phyloP scores from a whole-genome alignment of 1,140 invertebrate species.

The Drosophila truncata region DNA sequence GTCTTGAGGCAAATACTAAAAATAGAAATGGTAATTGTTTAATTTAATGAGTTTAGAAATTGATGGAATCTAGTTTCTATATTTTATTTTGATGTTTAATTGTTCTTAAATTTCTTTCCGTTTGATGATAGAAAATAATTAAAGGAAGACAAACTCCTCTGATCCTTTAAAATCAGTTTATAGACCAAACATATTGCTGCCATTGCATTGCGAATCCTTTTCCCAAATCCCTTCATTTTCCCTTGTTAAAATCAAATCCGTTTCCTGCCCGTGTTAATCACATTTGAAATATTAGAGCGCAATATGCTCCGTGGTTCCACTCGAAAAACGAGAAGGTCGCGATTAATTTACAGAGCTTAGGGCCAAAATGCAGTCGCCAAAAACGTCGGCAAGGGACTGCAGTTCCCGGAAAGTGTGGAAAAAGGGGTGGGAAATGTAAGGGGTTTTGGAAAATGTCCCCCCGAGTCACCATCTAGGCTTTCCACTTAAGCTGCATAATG shows the following conservation, averaged over 20 bases:
- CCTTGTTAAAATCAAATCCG: slow-evolving; percentile 41
- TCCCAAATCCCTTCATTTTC: slow-evolving; percentile 10
- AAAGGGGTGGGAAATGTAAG: background rate
- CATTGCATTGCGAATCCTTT: background rate
- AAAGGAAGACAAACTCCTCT: background rate
- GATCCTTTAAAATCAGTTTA: background rate
- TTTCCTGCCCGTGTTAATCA: slow-evolving; percentile 70
- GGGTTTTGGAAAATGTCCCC: background rate
- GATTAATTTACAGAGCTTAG: slow-evolving; percentile 80
- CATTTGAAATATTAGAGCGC: slow-evolving; percentile 79
- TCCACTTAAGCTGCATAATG: slow-evolving; percentile 81
- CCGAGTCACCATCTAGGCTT: slow-evolving; percentile 25
- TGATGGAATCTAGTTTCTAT: no score
- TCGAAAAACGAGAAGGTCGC: slow-evolving; percentile 45
- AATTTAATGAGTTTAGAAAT: background rate
- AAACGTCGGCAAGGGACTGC: slow-evolving; percentile 35
- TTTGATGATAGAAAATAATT: background rate
- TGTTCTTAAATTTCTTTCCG: background rate
- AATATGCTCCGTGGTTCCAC: slow-evolving; percentile 36
- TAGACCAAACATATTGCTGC: background rate
- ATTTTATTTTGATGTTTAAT: background rate
- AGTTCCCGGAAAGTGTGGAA: slow-evolving; percentile 6
- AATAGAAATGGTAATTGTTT: background rate
- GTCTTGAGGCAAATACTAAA: background rate
- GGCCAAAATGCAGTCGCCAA: slow-evolving; percentile 70